Conservation (phyloP, 2,113 vertebrate species). For the Odocoileus virginianus region DNA sequence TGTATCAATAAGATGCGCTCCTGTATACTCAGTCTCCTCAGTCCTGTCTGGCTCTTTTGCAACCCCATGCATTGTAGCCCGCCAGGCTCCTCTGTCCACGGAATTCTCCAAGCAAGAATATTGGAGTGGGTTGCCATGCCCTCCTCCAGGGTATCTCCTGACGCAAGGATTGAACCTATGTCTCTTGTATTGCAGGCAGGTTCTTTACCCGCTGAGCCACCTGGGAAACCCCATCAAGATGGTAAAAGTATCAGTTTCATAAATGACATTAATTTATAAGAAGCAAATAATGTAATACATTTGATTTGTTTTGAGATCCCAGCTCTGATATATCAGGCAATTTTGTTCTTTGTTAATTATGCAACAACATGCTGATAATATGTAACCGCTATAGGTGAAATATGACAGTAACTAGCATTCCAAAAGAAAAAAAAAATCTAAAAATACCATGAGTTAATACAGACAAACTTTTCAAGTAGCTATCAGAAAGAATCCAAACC, state of each 20-base stretch:
- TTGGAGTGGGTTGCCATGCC: background rate
- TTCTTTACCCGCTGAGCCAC: background rate
- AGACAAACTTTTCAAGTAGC: background rate
- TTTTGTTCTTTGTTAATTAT: background rate
- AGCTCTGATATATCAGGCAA: background rate
- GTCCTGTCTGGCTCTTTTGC: background rate
- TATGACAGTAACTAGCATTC: background rate
- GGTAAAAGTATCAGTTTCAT: background rate
- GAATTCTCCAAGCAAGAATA: background rate
- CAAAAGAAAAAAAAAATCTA: background rate
- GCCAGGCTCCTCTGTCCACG: background rate
- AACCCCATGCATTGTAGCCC: background rate
- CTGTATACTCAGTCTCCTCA: background rate
- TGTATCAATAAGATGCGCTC: background rate
- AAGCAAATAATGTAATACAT: background rate
- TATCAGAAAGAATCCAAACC: background rate
- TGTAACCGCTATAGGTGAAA: background rate
- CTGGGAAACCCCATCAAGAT: background rate
- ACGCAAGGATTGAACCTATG: background rate
- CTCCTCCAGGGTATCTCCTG: background rate
- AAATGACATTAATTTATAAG: background rate
- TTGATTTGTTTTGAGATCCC: background rate
- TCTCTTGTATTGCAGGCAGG: background rate
- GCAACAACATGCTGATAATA: background rate
- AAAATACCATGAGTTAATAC: background rate